These are phyloP conservation scores for Rhynchophorus ferrugineus DNA, from an alignment of 1,140 invertebrate species.

Conservation along the genomic window DNA sequence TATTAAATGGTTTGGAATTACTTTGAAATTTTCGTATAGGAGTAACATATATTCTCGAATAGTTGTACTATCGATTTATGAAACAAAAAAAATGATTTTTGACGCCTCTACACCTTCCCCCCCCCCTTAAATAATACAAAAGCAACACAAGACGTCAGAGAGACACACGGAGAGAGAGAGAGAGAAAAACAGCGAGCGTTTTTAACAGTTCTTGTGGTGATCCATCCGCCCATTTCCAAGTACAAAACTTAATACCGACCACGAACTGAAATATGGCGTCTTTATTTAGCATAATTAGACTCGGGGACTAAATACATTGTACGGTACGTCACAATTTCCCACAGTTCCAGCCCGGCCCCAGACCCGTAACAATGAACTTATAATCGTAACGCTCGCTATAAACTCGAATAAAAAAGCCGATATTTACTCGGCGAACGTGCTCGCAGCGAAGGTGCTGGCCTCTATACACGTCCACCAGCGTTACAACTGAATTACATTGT, in stretches of 20 bases:
- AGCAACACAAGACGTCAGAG: too few relatives aligned
- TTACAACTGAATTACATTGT: slow-evolving; percentile 17
- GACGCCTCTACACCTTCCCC: too few relatives aligned
- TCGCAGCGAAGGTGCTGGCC: slow-evolving; percentile 14
- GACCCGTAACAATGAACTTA: slow-evolving; percentile 16
- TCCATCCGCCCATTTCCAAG: background rate
- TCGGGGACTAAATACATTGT: slow-evolving; percentile 5
- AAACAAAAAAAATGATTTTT: too few relatives aligned
- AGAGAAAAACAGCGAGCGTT: too few relatives aligned
- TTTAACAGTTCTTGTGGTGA: too few relatives aligned
- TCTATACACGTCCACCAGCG: slow-evolving; percentile 12
- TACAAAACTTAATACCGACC: background rate
- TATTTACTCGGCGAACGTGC: slow-evolving; percentile 18
- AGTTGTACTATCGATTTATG: too few relatives aligned
- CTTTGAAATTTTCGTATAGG: too few relatives aligned
- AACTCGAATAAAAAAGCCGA: slow-evolving; percentile 14
- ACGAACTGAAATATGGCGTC: background rate
- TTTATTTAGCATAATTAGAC: slow-evolving; percentile 14
- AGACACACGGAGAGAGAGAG: too few relatives aligned
- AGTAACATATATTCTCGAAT: too few relatives aligned
- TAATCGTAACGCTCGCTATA: slow-evolving; percentile 17
- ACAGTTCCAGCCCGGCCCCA: slow-evolving; percentile 8
- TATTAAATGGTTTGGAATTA: too few relatives aligned
- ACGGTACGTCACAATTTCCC: slow-evolving; percentile 20
- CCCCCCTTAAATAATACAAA: too few relatives aligned